Conservation (phyloP, 2,113 vertebrate genomes). For the Camelus dromedarius region DNA sequence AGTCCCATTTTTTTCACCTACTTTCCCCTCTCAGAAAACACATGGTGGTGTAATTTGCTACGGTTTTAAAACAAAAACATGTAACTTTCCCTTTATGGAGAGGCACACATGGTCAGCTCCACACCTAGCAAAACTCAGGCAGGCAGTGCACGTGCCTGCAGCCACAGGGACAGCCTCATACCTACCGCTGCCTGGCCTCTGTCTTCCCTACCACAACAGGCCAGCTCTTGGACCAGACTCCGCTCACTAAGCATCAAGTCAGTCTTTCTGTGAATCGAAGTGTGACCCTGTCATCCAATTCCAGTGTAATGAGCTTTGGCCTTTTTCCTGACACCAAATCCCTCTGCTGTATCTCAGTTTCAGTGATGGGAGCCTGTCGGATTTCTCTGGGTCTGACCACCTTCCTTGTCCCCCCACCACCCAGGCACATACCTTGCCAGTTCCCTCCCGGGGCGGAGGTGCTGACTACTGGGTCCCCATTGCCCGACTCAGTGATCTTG, state of each 20-base stretch:
- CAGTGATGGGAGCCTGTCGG: fast-evolving
- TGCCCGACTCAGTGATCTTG: background rate
- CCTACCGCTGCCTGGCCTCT: background rate
- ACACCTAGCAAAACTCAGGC: background rate
- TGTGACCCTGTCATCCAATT: background rate
- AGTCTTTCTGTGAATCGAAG: background rate
- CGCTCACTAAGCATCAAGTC: background rate
- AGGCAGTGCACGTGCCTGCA: fast-evolving
- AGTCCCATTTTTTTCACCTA: background rate
- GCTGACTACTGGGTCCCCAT: fast-evolving
- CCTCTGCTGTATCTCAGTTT: background rate
- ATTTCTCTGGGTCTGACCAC: background rate
- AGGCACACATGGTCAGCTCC: background rate
- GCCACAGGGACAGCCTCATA: background rate
- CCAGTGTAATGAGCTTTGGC: background rate
- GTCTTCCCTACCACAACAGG: background rate
- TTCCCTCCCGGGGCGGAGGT: background rate
- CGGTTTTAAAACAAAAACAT: conserved; percentile 15
- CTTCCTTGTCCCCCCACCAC: background rate
- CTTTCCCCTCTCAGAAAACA: background rate
- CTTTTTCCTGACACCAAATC: background rate
- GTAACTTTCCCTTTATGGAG: background rate
- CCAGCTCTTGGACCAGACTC: background rate
- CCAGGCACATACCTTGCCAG: background rate
- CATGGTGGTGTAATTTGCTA: background rate